phyloP scores from a whole-genome alignment of 1,140 invertebrate genomes.

The Halictus rubicundus region DNA sequence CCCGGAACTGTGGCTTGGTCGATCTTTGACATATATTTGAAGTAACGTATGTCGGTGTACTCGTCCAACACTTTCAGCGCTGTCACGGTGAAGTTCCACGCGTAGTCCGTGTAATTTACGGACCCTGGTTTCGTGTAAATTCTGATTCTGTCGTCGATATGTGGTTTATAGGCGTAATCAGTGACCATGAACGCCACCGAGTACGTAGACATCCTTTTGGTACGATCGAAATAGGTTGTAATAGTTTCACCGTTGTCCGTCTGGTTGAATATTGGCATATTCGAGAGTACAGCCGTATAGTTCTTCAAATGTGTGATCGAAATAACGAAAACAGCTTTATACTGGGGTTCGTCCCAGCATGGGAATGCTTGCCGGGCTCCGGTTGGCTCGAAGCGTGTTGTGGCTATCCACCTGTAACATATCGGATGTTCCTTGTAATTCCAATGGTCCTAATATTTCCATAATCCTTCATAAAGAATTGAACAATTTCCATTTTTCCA shows the following conservation, averaged over 20 bases:
- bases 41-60: constrained; percentile 54
- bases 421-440: constrained; percentile 69
- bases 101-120: constrained; percentile 79
- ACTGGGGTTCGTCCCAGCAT: constrained; percentile 87
- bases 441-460: too few relatives aligned
- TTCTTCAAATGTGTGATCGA: constrained; percentile 75
- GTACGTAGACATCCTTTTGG: constrained; percentile 86
- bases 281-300: constrained; percentile 75
- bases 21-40: constrained; percentile 72
- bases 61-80: constrained; percentile 63
- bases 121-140: constrained; percentile 81
- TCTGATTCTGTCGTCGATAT: constrained; percentile 36
- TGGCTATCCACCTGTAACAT: constrained; percentile 74
- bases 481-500: constrained; percentile 92
- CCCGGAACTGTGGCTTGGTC: constrained; percentile 87
- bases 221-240: constrained; percentile 52
- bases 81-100: constrained; percentile 67
- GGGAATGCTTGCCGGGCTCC: constrained; percentile 86
- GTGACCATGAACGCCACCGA: constrained; percentile 88
- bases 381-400: constrained; percentile 87
- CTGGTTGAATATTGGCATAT: constrained; percentile 71
- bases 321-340: constrained; percentile 82
- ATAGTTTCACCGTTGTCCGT: rapidly evolving
- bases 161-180: constrained; percentile 83
- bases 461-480: too few relatives aligned